Conservation (phyloP, 1,140 invertebrate genomes). For the Phthorimaea operculella region DNA sequence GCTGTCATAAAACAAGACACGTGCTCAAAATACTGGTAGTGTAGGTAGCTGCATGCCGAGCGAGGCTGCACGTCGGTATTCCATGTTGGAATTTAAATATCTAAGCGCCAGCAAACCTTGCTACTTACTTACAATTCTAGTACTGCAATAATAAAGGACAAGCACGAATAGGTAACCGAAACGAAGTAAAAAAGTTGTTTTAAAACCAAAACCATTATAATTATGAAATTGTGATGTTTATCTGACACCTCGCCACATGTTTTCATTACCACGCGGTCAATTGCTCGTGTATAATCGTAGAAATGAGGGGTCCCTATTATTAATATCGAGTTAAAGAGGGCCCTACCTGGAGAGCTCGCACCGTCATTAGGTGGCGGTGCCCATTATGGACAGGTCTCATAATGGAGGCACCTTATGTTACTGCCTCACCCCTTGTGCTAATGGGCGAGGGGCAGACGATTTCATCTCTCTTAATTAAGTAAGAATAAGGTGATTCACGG, state of each 20-base stretch:
- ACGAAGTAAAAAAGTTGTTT: not conserved
- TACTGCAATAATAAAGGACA: not conserved
- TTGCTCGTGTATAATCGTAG: conserved; percentile 2
- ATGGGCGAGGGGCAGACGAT: conserved; percentile 8
- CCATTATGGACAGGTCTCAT: conserved; percentile 24
- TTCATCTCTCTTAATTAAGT: not conserved
- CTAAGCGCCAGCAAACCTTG: not conserved
- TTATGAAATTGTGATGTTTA: not conserved
- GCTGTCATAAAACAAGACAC: conserved; percentile 3
- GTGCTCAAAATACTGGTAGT: not conserved
- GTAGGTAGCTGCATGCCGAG: not conserved
- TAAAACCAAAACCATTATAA: not conserved
- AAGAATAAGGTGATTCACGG: not conserved
- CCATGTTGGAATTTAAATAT: not conserved
- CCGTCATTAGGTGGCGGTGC: conserved; percentile 24
- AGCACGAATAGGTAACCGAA: not conserved
- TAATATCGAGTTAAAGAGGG: conserved; percentile 26
- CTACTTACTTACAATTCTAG: not conserved
- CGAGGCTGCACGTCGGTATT: conserved; percentile 1
- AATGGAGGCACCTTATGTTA: conserved; percentile 27
- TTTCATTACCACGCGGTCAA: not conserved
- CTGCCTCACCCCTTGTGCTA: conserved; percentile 13
- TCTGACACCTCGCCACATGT: not conserved
- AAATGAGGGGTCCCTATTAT: conserved; percentile 15
- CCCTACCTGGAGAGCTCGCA: conserved; percentile 26